These are phyloP conservation scores for Phalloptychus januarius DNA, from an alignment of 2,797 vertebrate genomes.

Conservation along the genomic window DNA sequence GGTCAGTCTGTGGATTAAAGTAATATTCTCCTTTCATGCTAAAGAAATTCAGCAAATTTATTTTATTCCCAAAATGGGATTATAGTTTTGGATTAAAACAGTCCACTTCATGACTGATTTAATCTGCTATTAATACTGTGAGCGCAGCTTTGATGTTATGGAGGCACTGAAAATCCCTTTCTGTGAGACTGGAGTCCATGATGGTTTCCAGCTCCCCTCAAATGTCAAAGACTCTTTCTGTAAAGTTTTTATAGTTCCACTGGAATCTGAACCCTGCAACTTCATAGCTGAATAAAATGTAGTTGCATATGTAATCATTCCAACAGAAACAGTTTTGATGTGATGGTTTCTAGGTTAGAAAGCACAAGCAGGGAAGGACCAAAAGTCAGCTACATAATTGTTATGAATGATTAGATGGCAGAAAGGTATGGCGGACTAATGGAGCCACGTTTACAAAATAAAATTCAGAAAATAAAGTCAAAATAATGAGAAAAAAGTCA, in stretches of 20 bases:
- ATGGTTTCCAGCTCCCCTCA: conserved; percentile 8
- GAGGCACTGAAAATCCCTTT: conserved; percentile 47
- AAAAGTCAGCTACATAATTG: too few relatives aligned
- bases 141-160: conserved; percentile 38
- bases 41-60: conserved; percentile 9
- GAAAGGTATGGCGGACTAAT: too few relatives aligned
- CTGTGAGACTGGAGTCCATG: conserved; percentile 37
- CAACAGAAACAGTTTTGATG: too few relatives aligned
- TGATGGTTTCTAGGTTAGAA: too few relatives aligned
- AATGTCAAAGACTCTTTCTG: conserved; percentile 10
- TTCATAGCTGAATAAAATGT: background rate
- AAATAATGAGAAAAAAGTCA: too few relatives aligned
- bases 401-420: too few relatives aligned
- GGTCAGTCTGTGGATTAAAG: background rate
- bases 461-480: too few relatives aligned
- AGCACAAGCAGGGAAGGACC: too few relatives aligned
- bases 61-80: conserved; percentile 51
- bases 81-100: conserved; percentile 42
- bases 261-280: background rate
- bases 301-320: too few relatives aligned
- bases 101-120: conserved; percentile 49
- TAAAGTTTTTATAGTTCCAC: conserved; percentile 2
- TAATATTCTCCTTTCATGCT: background rate
- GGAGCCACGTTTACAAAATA: too few relatives aligned
- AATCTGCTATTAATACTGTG: conserved; percentile 61